Evolutionary conservation across 2,888 invertebrate species (phyloP).

Genomic region (Temnothorax unifasciatus): DNA sequence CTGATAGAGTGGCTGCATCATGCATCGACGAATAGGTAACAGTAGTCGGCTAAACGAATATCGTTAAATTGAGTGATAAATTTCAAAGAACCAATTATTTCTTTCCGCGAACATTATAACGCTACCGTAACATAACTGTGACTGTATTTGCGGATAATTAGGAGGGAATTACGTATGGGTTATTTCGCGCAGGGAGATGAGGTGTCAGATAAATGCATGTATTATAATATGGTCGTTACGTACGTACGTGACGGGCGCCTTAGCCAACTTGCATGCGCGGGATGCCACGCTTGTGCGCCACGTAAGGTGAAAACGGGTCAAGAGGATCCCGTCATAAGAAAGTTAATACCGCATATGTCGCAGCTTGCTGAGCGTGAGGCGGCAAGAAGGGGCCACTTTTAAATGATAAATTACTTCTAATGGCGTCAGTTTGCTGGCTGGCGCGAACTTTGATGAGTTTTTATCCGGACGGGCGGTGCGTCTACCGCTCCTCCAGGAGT

Average conservation of each 20-base stretch:
- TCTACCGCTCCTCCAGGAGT: background rate
- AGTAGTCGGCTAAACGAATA: background rate
- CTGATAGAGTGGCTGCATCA: background rate
- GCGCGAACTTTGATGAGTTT: slow-evolving; percentile 57
- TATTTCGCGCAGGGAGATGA: slow-evolving; percentile 34
- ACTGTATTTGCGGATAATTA: slow-evolving; percentile 34
- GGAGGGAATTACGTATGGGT: slow-evolving; percentile 26
- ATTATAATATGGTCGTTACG: slow-evolving; percentile 51
- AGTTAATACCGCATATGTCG: slow-evolving; percentile 70
- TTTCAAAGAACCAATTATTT: slow-evolving; percentile 13
- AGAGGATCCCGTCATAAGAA: slow-evolving; percentile 67
- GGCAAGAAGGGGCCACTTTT: slow-evolving; percentile 67
- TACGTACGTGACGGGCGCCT: slow-evolving; percentile 33
- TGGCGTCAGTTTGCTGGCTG: slow-evolving; percentile 52
- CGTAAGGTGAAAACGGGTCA: slow-evolving; percentile 66
- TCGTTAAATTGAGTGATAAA: slow-evolving; percentile 17
- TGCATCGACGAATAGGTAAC: background rate
- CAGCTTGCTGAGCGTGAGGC: slow-evolving; percentile 49
- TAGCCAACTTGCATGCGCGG: slow-evolving; percentile 27
- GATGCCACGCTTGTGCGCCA: slow-evolving; percentile 39
- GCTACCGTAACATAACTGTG: background rate
- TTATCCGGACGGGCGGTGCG: slow-evolving; percentile 24
- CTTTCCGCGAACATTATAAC: background rate
- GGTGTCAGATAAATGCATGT: slow-evolving; percentile 48
- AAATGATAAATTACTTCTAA: slow-evolving; percentile 72